Conservation (phyloP, 2,113 vertebrate species). For the Saguinus imperator region DNA sequence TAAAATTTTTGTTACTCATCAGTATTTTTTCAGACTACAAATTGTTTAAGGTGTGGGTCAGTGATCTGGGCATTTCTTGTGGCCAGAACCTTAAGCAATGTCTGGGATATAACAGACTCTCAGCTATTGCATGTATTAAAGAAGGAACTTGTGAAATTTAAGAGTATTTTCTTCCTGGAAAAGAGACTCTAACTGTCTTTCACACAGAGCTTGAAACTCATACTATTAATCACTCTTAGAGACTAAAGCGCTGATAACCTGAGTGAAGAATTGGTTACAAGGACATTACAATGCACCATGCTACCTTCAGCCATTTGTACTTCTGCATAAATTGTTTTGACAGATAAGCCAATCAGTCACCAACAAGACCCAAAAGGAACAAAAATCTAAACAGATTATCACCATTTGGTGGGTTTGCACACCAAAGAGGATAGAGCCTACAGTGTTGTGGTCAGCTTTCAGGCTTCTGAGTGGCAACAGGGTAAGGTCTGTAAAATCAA, state of each 20-base stretch:
- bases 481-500: background rate
- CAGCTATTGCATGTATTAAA: background rate
- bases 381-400: background rate
- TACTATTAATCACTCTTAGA: constrained; percentile 16
- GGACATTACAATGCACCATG: background rate
- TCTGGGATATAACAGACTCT: background rate
- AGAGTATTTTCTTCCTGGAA: background rate
- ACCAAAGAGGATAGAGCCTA: background rate
- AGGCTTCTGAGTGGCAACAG: background rate
- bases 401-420: background rate
- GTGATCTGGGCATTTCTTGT: background rate
- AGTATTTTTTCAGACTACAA: background rate
- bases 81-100: background rate
- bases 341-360: background rate
- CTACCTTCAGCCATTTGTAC: background rate
- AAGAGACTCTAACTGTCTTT: background rate
- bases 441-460: background rate
- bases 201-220: background rate
- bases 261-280: constrained; percentile 1
- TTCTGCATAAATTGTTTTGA: constrained; percentile 38
- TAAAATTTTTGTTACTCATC: background rate
- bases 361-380: background rate
- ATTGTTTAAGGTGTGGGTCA: background rate
- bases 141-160: background rate
- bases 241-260: background rate